phyloP scores from a whole-genome alignment of 2,797 vertebrate genomes.

The Amazona ochrocephala region DNA sequence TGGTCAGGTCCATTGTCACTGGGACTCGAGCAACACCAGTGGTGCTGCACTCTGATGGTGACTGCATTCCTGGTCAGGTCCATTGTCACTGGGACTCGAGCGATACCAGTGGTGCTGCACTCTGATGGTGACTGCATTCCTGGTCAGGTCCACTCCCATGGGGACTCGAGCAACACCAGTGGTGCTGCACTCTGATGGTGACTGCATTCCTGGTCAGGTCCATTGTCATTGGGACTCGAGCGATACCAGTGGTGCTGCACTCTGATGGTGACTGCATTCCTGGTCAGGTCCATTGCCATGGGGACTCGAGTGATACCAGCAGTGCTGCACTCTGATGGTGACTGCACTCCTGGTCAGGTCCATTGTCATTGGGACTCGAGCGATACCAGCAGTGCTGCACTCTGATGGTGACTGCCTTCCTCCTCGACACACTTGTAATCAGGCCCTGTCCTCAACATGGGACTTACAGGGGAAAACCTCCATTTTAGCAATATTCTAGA shows the following conservation, averaged over 20 bases:
- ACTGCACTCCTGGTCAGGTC: neutral
- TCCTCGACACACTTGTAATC: neutral
- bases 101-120: too few species aligned
- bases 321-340: accelerated
- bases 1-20: too few species aligned
- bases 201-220: neutral
- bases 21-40: too few species aligned
- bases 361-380: too few species aligned
- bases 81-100: neutral
- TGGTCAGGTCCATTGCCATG: too few species aligned
- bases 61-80: neutral
- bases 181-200: accelerated
- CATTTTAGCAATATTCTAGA: neutral
- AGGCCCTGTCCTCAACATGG: neutral
- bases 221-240: too few species aligned
- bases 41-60: accelerated
- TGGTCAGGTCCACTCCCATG: too few species aligned
- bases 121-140: too few species aligned
- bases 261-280: neutral
- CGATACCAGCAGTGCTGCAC: accelerated
- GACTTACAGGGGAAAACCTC: neutral
- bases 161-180: neutral
- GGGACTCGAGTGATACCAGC: neutral
- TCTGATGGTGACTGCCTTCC: neutral
- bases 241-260: accelerated